Conservation (phyloP, 2,113 vertebrate species). For the Embiotoca jacksoni region DNA sequence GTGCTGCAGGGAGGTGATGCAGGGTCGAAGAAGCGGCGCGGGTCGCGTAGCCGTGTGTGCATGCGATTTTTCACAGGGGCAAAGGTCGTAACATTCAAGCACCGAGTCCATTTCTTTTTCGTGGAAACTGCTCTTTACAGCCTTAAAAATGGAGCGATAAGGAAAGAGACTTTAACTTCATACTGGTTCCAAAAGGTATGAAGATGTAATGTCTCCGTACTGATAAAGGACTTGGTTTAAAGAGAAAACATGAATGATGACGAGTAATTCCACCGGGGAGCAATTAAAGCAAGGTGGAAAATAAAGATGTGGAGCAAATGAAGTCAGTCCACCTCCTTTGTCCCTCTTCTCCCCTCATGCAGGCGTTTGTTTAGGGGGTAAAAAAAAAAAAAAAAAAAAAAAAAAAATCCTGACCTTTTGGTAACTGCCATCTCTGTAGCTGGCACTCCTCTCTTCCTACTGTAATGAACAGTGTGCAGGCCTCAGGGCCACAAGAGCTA, state of each 20-base stretch:
- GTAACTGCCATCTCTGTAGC: constrained; percentile 54
- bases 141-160: constrained; percentile 10
- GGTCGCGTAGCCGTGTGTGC: constrained; percentile 32
- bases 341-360: constrained; percentile 6
- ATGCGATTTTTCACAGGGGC: constrained; percentile 14
- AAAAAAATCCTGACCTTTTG: constrained; percentile 71
- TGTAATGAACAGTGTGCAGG: constrained; percentile 64
- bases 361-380: constrained; percentile 50
- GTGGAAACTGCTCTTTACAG: constrained; percentile 31
- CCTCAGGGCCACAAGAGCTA: constrained; percentile 56
- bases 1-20: constrained; percentile 10
- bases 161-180: constrained; percentile 14
- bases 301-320: constrained; percentile 39
- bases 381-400: too few species aligned
- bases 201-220: constrained; percentile 9
- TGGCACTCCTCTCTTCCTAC: constrained; percentile 45
- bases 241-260: constrained; percentile 23
- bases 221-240: constrained; percentile 33
- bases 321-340: constrained; percentile 40
- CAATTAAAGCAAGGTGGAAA: constrained; percentile 42
- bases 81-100: constrained; percentile 34
- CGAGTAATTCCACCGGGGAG: constrained; percentile 56
- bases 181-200: constrained; percentile 13
- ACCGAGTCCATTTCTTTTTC: constrained; percentile 16
- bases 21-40: constrained; percentile 42